Percentiles rank a stretch among this genome's conserved stretches.
Evolutionary conservation across 2,113 vertebrate species (phyloP).

Genomic region (Xerus inauris): DNA sequence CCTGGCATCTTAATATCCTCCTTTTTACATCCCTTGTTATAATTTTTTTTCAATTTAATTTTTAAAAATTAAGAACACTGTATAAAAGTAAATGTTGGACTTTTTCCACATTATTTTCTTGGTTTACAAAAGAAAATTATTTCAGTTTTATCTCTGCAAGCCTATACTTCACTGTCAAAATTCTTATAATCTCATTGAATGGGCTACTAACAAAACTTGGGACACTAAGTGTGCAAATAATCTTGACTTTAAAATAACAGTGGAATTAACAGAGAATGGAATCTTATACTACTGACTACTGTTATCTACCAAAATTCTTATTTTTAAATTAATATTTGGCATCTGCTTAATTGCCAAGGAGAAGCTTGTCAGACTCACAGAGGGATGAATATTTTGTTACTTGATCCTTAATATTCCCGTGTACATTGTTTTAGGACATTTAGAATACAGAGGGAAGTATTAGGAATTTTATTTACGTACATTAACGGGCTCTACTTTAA

Average conservation of each 20-base stretch:
- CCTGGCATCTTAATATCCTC: background rate
- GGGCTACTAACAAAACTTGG: background rate
- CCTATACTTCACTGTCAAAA: background rate
- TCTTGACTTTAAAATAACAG: background rate
- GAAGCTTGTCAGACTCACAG: background rate
- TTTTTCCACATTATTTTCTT: slow-evolving; percentile 15
- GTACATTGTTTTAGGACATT: background rate
- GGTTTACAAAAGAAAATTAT: slow-evolving; percentile 7
- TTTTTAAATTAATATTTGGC: slow-evolving; percentile 45
- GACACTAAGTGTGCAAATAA: background rate
- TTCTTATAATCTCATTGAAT: background rate
- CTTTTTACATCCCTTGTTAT: background rate
- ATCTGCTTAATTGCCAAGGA: slow-evolving; percentile 38
- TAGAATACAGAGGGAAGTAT: background rate
- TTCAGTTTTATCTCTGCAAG: slow-evolving; percentile 30
- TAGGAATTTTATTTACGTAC: background rate
- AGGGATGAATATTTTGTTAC: background rate
- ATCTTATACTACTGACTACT: background rate
- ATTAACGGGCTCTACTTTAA: background rate
- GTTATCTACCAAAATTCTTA: background rate
- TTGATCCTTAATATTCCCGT: background rate
- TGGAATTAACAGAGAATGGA: slow-evolving; percentile 20
- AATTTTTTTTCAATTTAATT: background rate
- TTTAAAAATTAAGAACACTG: background rate
- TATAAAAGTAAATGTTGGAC: background rate